Evolutionary conservation across 2,797 vertebrate species (phyloP).

Genomic region (Chiropotes sagulatus): DNA sequence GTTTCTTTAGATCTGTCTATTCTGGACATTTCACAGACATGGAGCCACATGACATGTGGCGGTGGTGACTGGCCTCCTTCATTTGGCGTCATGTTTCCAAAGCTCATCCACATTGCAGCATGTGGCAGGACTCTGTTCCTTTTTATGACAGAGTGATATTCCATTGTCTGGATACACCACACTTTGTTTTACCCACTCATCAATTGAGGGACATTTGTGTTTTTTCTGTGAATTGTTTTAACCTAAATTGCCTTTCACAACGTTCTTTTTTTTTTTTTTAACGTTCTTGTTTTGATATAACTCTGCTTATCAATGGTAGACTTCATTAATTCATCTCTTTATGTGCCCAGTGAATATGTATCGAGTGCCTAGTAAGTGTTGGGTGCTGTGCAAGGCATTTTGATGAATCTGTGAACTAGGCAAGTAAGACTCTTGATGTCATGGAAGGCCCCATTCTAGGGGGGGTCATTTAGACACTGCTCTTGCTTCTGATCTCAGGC

Average conservation of each 20-base stretch:
- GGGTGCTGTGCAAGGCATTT: not conserved
- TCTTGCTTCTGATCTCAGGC: not conserved
- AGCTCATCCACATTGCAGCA: not conserved
- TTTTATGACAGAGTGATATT: not conserved
- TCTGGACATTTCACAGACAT: not conserved
- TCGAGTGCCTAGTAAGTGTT: too few species aligned
- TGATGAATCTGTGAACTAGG: not conserved
- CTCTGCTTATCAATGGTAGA: not conserved
- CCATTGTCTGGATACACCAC: not conserved
- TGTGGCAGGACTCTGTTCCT: not conserved
- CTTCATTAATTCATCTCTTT: not conserved
- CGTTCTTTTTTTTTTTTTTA: not conserved
- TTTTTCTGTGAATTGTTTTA: not conserved
- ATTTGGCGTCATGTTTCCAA: not conserved
- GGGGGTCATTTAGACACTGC: not conserved
- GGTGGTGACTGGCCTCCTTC: not conserved
- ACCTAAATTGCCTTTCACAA: not conserved
- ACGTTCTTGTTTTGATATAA: not conserved
- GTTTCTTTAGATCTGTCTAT: not conserved
- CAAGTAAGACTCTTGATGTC: not conserved
- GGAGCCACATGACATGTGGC: not conserved
- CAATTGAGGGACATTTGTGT: not conserved
- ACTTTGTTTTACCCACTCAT: not conserved
- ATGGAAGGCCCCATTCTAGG: fast-evolving
- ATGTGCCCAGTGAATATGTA: not conserved